A percentile compares a stretch with the other conserved stretches of the same genome.
These are phyloP conservation scores for Vulpes lagopus DNA, from an alignment of 2,113 vertebrate species.

Conservation along the genomic window DNA sequence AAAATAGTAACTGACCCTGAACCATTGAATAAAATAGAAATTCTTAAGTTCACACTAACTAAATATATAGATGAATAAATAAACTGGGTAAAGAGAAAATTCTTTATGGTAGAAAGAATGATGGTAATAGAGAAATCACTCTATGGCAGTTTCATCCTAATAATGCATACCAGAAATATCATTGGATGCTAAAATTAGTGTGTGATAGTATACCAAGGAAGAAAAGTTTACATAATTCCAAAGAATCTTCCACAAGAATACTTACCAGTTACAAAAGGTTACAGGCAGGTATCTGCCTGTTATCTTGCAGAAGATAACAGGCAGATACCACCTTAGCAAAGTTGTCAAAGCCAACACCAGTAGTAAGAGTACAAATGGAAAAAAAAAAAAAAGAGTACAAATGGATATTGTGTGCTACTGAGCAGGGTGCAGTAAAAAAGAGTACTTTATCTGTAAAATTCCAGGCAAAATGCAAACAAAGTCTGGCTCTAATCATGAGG, in stretches of 20 bases:
- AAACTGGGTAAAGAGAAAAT: neutral
- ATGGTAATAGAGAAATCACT: neutral
- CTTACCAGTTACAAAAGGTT: neutral
- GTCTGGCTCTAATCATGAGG: neutral
- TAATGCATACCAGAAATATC: neutral
- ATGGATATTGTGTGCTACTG: neutral
- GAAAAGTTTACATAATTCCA: neutral
- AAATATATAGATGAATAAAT: neutral
- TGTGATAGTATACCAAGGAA: neutral
- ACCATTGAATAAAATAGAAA: neutral
- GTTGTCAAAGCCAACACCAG: neutral
- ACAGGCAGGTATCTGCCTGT: too few relatives aligned
- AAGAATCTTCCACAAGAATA: neutral
- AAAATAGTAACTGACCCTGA: neutral
- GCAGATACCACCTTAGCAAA: neutral
- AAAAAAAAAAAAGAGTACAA: neutral
- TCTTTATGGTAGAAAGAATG: neutral
- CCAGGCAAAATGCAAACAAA: slow-evolving; percentile 14
- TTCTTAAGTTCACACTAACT: neutral
- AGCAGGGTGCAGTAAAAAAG: neutral
- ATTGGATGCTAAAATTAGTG: neutral
- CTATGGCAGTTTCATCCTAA: neutral
- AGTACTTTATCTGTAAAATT: neutral
- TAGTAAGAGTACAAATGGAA: neutral
- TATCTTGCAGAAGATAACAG: neutral